These are phyloP conservation scores for Geotrupes spiniger DNA, from an alignment of 2,888 invertebrate genomes.

Conservation along the genomic window DNA sequence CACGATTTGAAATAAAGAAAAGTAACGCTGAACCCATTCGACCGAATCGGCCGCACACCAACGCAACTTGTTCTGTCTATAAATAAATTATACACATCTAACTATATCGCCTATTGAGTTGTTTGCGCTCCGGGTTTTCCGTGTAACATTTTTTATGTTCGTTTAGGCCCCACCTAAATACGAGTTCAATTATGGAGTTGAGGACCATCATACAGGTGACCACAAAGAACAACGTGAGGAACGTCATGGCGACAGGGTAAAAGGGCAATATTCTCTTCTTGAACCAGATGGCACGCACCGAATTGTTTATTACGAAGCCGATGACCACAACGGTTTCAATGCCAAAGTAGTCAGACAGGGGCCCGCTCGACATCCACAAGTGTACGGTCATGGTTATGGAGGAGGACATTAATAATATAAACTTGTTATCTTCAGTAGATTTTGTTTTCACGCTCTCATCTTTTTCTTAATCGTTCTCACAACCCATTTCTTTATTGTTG, in stretches of 20 bases:
- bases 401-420: not conserved
- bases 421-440: no score
- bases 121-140: no score
- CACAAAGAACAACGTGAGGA: conserved; percentile 48
- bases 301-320: conserved; percentile 49
- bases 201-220: conserved; percentile 50
- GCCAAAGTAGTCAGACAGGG: conserved; percentile 32
- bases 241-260: conserved; percentile 47
- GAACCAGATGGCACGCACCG: conserved; percentile 50
- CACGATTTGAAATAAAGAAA: no score
- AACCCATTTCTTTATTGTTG: no score
- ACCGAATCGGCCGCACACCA: no score
- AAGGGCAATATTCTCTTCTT: conserved; percentile 47
- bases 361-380: conserved; percentile 15
- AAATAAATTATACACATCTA: no score
- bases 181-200: conserved; percentile 48
- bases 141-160: no score
- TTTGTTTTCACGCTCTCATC: no score
- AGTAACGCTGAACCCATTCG: no score
- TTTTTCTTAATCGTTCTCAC: no score
- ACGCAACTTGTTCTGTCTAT: no score
- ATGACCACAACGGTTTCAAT: conserved; percentile 48
- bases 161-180: conserved; percentile 45
- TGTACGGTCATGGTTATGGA: not conserved
- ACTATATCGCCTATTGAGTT: no score